Conservation (phyloP, 2,113 vertebrate genomes). For the Dicaeum eximium region DNA sequence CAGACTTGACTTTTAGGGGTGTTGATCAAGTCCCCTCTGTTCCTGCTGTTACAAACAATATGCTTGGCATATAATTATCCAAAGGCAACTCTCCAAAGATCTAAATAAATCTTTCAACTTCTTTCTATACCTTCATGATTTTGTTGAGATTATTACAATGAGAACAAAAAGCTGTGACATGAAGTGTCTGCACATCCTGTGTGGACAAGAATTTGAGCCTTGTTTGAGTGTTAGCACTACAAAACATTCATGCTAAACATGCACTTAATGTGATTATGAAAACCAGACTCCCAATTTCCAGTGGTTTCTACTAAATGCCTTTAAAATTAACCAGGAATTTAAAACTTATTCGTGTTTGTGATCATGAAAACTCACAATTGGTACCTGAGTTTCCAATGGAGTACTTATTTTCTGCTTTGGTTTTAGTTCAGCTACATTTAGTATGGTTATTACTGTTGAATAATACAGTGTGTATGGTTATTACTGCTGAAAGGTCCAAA, state of each 20-base stretch:
- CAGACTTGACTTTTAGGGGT: background rate
- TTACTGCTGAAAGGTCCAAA: background rate
- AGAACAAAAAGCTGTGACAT: background rate
- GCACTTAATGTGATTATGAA: background rate
- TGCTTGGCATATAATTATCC: background rate
- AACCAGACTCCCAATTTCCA: background rate
- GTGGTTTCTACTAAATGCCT: background rate
- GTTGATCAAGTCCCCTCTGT: background rate
- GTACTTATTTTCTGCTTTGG: background rate
- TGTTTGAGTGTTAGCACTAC: background rate
- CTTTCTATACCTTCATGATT: background rate
- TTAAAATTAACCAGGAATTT: background rate
- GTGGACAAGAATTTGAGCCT: background rate
- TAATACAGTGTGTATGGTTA: background rate
- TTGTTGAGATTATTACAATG: background rate
- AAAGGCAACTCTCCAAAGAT: background rate
- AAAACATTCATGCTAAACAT: background rate
- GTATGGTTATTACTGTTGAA: background rate
- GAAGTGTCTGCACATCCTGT: background rate
- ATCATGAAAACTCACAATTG: background rate
- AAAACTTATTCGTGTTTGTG: background rate
- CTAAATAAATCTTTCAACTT: background rate
- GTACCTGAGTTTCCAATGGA: background rate
- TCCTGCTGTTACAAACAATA: background rate
- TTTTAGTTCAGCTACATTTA: background rate